Evolutionary conservation across 2,113 vertebrate species (phyloP).

Genomic region (Poicephalus gulielmi): DNA sequence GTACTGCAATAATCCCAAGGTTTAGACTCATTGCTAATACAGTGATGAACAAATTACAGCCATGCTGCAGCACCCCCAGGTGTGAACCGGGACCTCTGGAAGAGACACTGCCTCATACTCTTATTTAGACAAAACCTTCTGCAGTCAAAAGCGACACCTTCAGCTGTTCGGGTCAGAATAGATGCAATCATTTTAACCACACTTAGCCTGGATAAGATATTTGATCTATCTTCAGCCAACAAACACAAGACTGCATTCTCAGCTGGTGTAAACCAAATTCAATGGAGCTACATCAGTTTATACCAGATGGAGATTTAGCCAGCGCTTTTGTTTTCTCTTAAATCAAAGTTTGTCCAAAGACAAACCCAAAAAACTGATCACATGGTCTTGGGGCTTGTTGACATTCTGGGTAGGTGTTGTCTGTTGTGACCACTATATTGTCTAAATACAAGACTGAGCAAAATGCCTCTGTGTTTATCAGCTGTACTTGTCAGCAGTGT

Average conservation of each 20-base stretch:
- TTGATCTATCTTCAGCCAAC: background rate
- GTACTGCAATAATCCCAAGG: background rate
- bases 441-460: background rate
- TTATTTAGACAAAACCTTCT: background rate
- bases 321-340: slow-evolving; percentile 29
- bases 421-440: background rate
- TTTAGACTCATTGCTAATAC: background rate
- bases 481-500: background rate
- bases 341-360: slow-evolving; percentile 4
- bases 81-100: background rate
- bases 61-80: background rate
- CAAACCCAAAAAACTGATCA: slow-evolving; percentile 9
- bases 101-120: background rate
- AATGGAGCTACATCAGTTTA: background rate
- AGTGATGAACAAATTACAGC: background rate
- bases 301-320: background rate
- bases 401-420: background rate
- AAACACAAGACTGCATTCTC: background rate
- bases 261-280: background rate
- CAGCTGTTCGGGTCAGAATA: slow-evolving; percentile 22
- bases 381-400: background rate
- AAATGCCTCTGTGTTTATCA: background rate
- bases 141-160: background rate
- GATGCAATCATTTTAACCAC: background rate
- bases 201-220: background rate